These are phyloP conservation scores for Protonemura montana DNA, from an alignment of 2,888 invertebrate species.

Conservation along the genomic window DNA sequence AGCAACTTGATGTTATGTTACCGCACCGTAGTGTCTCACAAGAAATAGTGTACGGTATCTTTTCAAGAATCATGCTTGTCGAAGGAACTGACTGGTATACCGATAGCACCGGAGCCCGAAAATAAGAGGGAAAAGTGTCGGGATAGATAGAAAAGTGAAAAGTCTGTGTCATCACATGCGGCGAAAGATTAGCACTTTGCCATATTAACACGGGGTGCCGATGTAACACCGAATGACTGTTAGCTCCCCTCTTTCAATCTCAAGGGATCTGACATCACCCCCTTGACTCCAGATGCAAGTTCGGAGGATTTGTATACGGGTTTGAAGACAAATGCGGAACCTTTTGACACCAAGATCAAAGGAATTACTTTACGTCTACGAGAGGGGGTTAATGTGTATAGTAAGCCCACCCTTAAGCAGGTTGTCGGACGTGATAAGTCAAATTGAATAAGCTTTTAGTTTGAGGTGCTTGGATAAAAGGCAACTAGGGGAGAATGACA, in stretches of 20 bases:
- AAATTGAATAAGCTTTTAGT: not conserved
- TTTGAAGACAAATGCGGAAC: not conserved
- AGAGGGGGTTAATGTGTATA: not conserved
- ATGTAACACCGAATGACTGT: not conserved
- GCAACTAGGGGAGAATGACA: not conserved
- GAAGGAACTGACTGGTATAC: not conserved
- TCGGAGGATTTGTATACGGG: not conserved
- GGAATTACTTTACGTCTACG: not conserved
- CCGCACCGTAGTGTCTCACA: not conserved
- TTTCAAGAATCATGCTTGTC: no score
- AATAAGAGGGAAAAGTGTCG: no score
- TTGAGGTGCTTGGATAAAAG: not conserved
- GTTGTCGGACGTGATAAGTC: not conserved
- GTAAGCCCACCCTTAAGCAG: not conserved
- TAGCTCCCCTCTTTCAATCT: not conserved
- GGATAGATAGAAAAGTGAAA: not conserved
- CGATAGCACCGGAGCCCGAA: not conserved
- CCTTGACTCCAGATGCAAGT: not conserved
- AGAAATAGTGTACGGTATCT: not conserved
- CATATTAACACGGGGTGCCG: not conserved
- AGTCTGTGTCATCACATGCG: not conserved
- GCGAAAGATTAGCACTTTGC: not conserved
- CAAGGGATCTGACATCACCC: not conserved
- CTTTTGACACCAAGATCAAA: not conserved
- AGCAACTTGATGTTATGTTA: not conserved